These are phyloP conservation scores for Cepaea nemoralis DNA, from an alignment of 1,140 invertebrate species.

Conservation along the genomic window DNA sequence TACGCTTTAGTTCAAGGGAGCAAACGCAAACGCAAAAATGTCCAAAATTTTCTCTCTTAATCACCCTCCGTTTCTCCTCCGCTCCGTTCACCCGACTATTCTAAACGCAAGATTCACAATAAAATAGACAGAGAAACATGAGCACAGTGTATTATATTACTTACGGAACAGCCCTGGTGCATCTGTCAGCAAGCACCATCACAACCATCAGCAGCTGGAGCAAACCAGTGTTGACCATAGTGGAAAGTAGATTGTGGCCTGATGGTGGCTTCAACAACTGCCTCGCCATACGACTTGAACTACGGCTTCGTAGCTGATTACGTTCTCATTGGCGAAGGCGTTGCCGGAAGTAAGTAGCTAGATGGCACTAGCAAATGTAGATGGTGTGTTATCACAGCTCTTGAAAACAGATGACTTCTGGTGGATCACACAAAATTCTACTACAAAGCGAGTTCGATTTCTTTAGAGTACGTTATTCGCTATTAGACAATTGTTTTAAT, in stretches of 20 bases:
- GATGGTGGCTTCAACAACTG: not conserved
- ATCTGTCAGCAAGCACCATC: constrained; percentile 22
- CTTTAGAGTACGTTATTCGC: not conserved
- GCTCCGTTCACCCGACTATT: too few relatives aligned
- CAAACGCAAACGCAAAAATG: too few relatives aligned
- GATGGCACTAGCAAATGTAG: not conserved
- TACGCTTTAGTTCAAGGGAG: too few relatives aligned
- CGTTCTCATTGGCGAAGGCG: not conserved
- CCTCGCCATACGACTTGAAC: not conserved
- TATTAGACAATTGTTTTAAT: too few relatives aligned
- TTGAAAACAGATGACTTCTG: not conserved
- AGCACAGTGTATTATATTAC: not conserved
- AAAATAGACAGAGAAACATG: not conserved
- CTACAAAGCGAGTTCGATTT: not conserved
- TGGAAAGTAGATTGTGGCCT: not conserved
- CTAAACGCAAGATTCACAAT: too few relatives aligned
- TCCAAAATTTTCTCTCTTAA: too few relatives aligned
- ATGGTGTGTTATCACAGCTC: not conserved
- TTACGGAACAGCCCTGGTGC: constrained; percentile 35
- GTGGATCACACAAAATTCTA: not conserved
- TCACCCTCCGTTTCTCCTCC: too few relatives aligned
- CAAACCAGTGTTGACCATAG: not conserved
- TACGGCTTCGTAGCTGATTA: not conserved
- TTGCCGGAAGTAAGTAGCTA: not conserved
- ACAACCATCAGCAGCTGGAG: constrained; percentile 31